Percentiles rank a stretch among this genome's conserved stretches.
phyloP scores from a whole-genome alignment of 2,113 vertebrate species.

The Elanus axillaris region DNA sequence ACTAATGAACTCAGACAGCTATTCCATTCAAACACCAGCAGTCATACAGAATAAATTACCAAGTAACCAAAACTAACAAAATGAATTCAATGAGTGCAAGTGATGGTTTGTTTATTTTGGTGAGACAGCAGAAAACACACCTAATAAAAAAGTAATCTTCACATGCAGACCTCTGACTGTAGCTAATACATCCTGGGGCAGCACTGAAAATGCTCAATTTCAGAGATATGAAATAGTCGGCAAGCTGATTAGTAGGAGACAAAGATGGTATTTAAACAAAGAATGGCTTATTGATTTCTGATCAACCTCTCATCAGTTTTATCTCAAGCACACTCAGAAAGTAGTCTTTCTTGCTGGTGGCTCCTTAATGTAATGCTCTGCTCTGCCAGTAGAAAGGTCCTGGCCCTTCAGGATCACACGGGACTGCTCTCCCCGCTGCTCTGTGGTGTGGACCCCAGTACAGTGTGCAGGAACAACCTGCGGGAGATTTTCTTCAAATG shows the following conservation, averaged over 20 bases:
- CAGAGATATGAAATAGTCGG: not conserved
- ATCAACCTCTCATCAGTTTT: not conserved
- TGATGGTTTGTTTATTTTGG: not conserved
- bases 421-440: not conserved
- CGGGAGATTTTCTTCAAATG: not conserved
- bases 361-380: not conserved
- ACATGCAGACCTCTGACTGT: not conserved
- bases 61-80: not conserved
- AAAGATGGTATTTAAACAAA: not conserved
- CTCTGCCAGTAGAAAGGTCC: not conserved
- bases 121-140: not conserved
- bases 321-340: not conserved
- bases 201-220: not conserved
- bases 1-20: not conserved
- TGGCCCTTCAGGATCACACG: not conserved
- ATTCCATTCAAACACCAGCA: slow-evolving; percentile 2
- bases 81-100: not conserved
- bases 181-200: not conserved
- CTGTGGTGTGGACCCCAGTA: not conserved
- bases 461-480: not conserved
- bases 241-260: not conserved
- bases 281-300: not conserved
- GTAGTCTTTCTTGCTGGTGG: not conserved
- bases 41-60: slow-evolving; percentile 8
- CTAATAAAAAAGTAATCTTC: not conserved